Evolutionary conservation across 2,888 invertebrate genomes (phyloP), one percentile per base, ranked within the genome.

Genomic region (Agrochola litura): DNA sequence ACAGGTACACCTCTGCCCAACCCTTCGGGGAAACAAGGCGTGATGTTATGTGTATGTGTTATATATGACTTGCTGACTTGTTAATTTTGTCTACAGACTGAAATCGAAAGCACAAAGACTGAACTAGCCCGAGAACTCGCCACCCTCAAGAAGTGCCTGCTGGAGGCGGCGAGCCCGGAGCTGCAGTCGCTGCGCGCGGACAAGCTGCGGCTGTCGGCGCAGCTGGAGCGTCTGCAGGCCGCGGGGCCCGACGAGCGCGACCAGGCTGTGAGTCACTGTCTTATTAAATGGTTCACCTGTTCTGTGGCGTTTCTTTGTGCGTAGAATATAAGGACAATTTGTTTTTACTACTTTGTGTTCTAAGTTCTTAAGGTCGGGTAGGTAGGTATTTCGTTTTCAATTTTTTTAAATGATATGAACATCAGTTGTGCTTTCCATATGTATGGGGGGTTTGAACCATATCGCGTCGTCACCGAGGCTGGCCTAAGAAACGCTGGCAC

Each of bases 61-160:
- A n/a, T n/a, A 58, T 58, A 16, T 8, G 30, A 30, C 6, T 25
- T 16, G 19, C 30, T 79, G 16, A 80, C 12, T 22, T 0, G 8
- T 22, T 8, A 43, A 25, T 68, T 22, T 30, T 61, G 19, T 63
- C 19, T 10, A 69, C 88, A 97, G 97, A 95, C 93, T 49, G 97
- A 97, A 88, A 92, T 97, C 54, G 96, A 97, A 82, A 91, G 92
- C 60, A 97, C 97, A 83, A 96, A 95, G 74, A 88, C 90, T 0
- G 93, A 95, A 30, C 86, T 97, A 63, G 92, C 94, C 14, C 93
- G 93, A 16, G 95, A 97, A 89, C 93, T 97, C 9, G 91, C 94
- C 3, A 90, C 93, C 0, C 90, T 97, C 16, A 93, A 91, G 92
- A 89, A 94, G 82, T 95, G 95, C 79, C 83, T 97, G 43, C 70